phyloP scores from a whole-genome alignment of 1,140 invertebrate species.

The Cotesia vestalis region DNA sequence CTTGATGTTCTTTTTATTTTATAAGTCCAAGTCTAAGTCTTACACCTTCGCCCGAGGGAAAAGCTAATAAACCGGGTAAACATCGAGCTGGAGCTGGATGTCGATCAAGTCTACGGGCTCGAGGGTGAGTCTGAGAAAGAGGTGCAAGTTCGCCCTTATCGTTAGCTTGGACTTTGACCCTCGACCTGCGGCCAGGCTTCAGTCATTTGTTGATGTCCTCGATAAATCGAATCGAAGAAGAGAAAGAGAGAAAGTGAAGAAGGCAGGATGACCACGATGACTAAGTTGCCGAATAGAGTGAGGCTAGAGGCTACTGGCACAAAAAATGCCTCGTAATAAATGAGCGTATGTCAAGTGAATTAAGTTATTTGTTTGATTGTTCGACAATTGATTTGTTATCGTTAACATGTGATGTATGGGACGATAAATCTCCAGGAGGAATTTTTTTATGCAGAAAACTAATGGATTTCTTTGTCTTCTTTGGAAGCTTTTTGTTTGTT shows the following conservation, averaged over 20 bases:
- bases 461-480: too few relatives aligned
- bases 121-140: slow-evolving; percentile 39
- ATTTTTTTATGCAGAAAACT: too few relatives aligned
- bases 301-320: neutral
- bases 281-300: slow-evolving; percentile 12
- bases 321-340: too few relatives aligned
- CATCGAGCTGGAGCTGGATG: slow-evolving; percentile 37
- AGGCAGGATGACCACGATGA: slow-evolving; percentile 7
- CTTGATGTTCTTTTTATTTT: slow-evolving; percentile 22
- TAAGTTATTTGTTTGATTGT: too few relatives aligned
- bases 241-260: slow-evolving; percentile 19
- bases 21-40: slow-evolving; percentile 16
- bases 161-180: slow-evolving; percentile 30
- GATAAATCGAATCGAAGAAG: slow-evolving; percentile 36
- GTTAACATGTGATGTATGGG: too few relatives aligned
- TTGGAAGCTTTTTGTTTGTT: too few relatives aligned
- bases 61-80: slow-evolving; percentile 54
- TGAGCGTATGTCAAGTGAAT: too few relatives aligned
- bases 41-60: slow-evolving; percentile 12
- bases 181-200: slow-evolving; percentile 19
- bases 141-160: slow-evolving; percentile 56
- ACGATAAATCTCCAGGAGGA: too few relatives aligned
- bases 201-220: slow-evolving; percentile 54
- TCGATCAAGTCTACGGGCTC: neutral
- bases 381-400: too few relatives aligned